These are phyloP conservation scores for Argentina silus DNA, from an alignment of 2,797 vertebrate genomes.

Conservation along the genomic window DNA sequence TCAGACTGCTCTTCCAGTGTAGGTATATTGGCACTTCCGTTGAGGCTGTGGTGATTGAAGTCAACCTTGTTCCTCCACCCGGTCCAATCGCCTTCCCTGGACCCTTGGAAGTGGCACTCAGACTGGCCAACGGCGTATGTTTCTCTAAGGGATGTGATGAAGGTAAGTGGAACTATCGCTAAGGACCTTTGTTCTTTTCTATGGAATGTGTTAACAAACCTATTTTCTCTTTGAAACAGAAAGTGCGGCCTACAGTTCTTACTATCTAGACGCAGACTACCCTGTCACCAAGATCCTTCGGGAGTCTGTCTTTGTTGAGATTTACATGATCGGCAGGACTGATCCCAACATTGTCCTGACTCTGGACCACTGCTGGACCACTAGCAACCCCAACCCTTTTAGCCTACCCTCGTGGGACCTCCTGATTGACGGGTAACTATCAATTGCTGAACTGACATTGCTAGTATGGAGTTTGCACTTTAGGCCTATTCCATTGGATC, in stretches of 20 bases:
- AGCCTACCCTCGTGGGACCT: constrained; percentile 69
- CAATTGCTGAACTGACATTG: not conserved
- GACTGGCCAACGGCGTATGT: constrained; percentile 69
- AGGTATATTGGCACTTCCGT: constrained; percentile 52
- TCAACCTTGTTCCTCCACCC: constrained; percentile 34
- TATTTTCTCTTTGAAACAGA: constrained; percentile 46
- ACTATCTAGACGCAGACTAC: constrained; percentile 58
- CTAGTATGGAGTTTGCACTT: not conserved
- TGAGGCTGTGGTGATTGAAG: constrained; percentile 54
- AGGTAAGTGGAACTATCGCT: constrained; percentile 44
- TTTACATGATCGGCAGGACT: constrained; percentile 61
- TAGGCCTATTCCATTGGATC: not conserved
- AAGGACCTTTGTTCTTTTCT: not conserved
- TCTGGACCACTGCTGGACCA: constrained; percentile 72
- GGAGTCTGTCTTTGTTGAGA: constrained; percentile 66
- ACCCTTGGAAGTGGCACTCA: constrained; percentile 64
- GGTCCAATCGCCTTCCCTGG: constrained; percentile 55
- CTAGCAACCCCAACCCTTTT: constrained; percentile 40
- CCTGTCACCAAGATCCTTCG: constrained; percentile 65
- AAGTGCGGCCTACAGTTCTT: constrained; percentile 55
- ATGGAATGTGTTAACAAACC: not conserved
- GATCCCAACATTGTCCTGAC: constrained; percentile 67
- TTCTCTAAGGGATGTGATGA: constrained; percentile 57
- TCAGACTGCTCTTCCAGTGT: constrained; percentile 68
- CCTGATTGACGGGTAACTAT: constrained; percentile 63